Evolutionary conservation across 2,797 vertebrate species (phyloP).

Genomic region (Mus caroli): DNA sequence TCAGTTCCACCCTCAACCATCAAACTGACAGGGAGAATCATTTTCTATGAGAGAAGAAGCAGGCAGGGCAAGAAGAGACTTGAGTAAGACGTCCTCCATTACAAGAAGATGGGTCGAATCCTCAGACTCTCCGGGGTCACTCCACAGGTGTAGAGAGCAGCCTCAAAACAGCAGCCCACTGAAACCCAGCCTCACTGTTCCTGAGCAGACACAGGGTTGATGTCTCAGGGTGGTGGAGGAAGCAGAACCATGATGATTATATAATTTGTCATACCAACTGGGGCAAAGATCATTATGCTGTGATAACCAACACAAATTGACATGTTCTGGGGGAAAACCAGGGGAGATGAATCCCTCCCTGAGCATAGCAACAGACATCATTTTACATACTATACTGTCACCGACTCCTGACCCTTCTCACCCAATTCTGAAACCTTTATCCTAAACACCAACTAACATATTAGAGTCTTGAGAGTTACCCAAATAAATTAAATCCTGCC

Average conservation of each 20-base stretch:
- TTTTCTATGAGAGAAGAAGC: constrained; percentile 13
- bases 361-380: neutral
- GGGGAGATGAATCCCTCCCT: neutral
- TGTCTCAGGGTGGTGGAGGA: constrained; percentile 20
- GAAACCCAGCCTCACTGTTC: neutral
- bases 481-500: neutral
- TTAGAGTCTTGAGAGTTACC: neutral
- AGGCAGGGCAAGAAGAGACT: neutral
- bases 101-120: neutral
- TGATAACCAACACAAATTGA: neutral
- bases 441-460: neutral
- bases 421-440: neutral
- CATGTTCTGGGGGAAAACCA: neutral
- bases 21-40: constrained; percentile 22
- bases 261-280: neutral
- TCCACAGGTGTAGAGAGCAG: neutral
- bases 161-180: neutral
- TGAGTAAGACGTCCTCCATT: neutral
- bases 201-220: neutral
- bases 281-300: constrained; percentile 36
- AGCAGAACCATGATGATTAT: constrained; percentile 33
- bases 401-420: neutral
- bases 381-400: neutral
- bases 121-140: neutral
- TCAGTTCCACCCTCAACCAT: neutral